Evolutionary conservation across 2,797 vertebrate genomes (phyloP), one percentile per base, ranked within the genome.

Genomic region (Eulemur mongoz): DNA sequence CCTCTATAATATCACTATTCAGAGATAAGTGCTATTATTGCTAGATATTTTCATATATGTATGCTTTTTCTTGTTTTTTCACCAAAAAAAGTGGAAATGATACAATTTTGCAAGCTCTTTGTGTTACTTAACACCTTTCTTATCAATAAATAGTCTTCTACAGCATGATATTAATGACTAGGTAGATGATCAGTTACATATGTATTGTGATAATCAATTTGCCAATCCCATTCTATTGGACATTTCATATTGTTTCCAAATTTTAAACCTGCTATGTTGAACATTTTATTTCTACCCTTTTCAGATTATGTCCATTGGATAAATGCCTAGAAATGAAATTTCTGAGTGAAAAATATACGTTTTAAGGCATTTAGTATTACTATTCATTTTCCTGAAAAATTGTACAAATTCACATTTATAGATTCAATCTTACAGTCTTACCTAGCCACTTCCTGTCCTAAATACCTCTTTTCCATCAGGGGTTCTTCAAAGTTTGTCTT

Each of bases 261-360:
- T 83, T 80, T 76, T 90, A 76, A 92, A 48, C 27, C n/a, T 91
- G 43, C 18, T n/a, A 59, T 45, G 17, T 57, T 96, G 15, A 96
- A 70, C 61, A 79, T 86, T 96, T 93, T 40, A 40, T 52, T 32
- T 81, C 22, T 70, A 85, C n/a, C 38, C 35, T 70, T 89, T 20
- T 27, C 73, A 80, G 40, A 94, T 54, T 90, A 78, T 87, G 69
- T 18, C 23, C 61, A 81, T 70, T 72, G 23, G 12, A 89, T 89
- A 89, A 85, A 40, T 63, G 6, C 25, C 50, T 76, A 85, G 11
- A 88, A 93, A n/a, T 89, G 25, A 89, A 93, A 81, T 57, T 75
- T 89, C 79, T 95, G 63, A 52, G 57, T 73, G 8, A 84, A 91
- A 95, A 89, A 70, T 23, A 63, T 43, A 85, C 3, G 67, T 84